Percentiles rank a stretch among this genome's conserved stretches.
phyloP scores from a whole-genome alignment of 1,140 invertebrate species.

The Pachyrhynchus sulphureomaculatus region DNA sequence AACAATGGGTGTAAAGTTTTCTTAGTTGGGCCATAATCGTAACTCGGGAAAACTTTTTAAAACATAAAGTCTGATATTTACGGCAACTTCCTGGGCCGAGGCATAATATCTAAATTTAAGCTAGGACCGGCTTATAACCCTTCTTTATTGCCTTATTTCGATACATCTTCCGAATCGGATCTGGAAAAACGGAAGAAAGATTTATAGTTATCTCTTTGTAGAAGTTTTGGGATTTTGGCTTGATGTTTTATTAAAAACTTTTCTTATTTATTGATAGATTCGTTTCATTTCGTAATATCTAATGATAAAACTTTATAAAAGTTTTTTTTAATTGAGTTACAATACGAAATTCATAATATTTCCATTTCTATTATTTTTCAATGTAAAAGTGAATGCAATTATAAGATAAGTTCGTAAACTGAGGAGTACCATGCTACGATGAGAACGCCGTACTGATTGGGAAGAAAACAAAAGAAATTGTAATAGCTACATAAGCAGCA shows the following conservation, averaged over 20 bases:
- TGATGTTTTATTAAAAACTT: neutral
- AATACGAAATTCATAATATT: no score
- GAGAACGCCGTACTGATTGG: no score
- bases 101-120: conserved; percentile 46
- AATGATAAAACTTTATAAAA: no score
- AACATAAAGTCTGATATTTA: conserved; percentile 43
- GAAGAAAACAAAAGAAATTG: no score
- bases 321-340: no score
- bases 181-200: conserved; percentile 22
- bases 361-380: no score
- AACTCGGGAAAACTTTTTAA: conserved; percentile 39
- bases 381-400: no score
- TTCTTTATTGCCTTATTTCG: conserved; percentile 43
- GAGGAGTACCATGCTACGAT: no score
- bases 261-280: no score
- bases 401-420: no score
- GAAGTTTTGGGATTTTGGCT: neutral
- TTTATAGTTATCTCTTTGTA: conserved; percentile 16
- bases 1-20: conserved; percentile 38
- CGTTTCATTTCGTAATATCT: no score
- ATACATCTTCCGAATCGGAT: conserved; percentile 42
- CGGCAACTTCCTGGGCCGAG: conserved; percentile 28
- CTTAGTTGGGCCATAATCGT: conserved; percentile 36
- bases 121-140: conserved; percentile 38
- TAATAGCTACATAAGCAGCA: no score